Conservation (phyloP, 2,113 vertebrate genomes). For the Todiramphus chloris region DNA sequence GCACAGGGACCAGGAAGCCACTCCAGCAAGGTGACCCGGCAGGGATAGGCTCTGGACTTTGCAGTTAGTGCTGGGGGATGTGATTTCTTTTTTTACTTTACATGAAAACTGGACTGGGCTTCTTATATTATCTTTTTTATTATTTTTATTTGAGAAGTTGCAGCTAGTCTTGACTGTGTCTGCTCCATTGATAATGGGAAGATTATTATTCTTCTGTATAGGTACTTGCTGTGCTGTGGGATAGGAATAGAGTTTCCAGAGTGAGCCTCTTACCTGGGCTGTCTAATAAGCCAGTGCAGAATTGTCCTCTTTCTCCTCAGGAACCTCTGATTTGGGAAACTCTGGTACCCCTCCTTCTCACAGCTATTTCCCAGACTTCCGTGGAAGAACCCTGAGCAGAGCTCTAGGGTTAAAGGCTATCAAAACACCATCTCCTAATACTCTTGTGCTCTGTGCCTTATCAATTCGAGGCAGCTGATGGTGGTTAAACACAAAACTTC, state of each 20-base stretch:
- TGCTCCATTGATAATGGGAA: neutral
- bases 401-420: neutral
- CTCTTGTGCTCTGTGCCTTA: neutral
- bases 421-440: neutral
- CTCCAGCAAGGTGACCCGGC: neutral
- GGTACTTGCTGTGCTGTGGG: neutral
- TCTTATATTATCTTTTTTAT: neutral
- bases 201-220: neutral
- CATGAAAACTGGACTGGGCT: rapidly evolving
- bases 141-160: neutral
- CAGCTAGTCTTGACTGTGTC: neutral
- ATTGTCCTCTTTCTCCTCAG: neutral
- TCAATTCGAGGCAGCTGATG: neutral
- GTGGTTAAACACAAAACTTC: neutral
- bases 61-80: rapidly evolving
- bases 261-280: neutral
- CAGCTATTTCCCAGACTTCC: neutral
- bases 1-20: neutral
- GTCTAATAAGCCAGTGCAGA: neutral
- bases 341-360: neutral
- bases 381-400: neutral
- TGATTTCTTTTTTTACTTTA: neutral
- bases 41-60: neutral
- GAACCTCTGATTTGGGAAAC: neutral
- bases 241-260: neutral